Evolutionary conservation across 2,888 invertebrate species (phyloP), one percentile per base, ranked within the genome.

Genomic region (Drosophila dives): DNA sequence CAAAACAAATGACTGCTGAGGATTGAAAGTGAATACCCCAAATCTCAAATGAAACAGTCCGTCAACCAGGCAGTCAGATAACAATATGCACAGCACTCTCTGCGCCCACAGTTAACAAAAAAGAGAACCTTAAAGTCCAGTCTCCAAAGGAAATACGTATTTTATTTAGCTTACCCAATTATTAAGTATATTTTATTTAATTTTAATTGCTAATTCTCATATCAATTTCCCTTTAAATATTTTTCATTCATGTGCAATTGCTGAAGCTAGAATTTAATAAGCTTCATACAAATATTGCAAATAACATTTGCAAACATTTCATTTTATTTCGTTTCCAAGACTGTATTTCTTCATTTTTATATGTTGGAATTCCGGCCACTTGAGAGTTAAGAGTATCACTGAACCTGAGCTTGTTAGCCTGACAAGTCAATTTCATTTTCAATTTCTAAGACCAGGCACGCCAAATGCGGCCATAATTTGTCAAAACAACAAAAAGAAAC

Each of bases 381-480:
- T 72, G 88, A 76, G 83, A 82, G 34, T 63, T 33, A 32, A 36
- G 49, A 58, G 49, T 7, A 32, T 29, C 60, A 33, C 33, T 70
- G 79, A 61, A 64, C 62, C 71, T 64, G 72, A 81, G 78, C 89
- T 89, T 84, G 87, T 84, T 83, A 77, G 63, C 65, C 84, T 74
- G 73, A 78, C 82, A 84, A 84, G 89, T 84, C 89, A 87, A 84
- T 84, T 89, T 84, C 66, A 71, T 84, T 83, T 86, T 89, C 87
- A 86, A 84, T 86, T 86, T 76, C 73, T 72, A 70, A 65, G 67
- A 72, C 67, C 45, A 68, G 54, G 54, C 61, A 58, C 70, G 64
- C 59, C 83, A 86, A 83, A 86, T 77, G 82, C 72, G 82, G 85
- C 82, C 85, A 84, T 89, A 89, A 85, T 85, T 85, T 85, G 86